Base-by-base conservation (phyloP, 2,797 vertebrate genomes). In the Avahi laniger region DNA sequence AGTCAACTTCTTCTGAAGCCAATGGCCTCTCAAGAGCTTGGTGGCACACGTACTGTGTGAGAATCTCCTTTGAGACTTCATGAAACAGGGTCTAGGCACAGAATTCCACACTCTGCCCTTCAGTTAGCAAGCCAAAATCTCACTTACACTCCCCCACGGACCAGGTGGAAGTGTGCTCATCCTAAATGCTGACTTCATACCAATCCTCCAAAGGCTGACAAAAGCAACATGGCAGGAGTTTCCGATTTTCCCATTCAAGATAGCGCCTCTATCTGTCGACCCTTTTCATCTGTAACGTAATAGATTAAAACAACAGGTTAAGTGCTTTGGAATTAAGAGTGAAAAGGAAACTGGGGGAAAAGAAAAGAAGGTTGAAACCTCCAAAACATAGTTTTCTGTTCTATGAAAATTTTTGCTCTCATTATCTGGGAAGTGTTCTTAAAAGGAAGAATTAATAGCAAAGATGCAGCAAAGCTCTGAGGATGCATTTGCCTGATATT, bases 401-500 rank as follows among this genome's bases (percentile, higher is more conserved):
- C 89, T 75, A 95, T 67, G 61, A 87, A 98, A 95, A 95, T 96
- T 98, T 95, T 98, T 99, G 99, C 98, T 99, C 99, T 99, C 98
- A 97, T 99, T 98, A 98, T 99, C 99, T 99, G 99, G 99, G 97
- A 98, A 98, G 98, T 98, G 98, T 99, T 99, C 98, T 98, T 98
- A 98, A 98, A 99, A 98, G 98, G 70, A 92, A 93, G 97, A 98
- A 99, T 98, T 98, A 93, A 79, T 80, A 89, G 93, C 98, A 96
- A 98, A 98, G 98, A 98, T 97, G 97, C 98, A 99, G 98, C 98
- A 98, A 99, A 99, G 98, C 98, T 99, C 98, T 95, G 98, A 99
- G 98, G 99, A 99, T 99, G 98, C 98, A 98, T 99, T 98, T 98
- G 98, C 99, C 99, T 98, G 98, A 98, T 98, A 98, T 98, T 99